These are phyloP conservation scores for Takifugu ocellatus DNA, from an alignment of 2,797 vertebrate genomes.

Conservation along the genomic window DNA sequence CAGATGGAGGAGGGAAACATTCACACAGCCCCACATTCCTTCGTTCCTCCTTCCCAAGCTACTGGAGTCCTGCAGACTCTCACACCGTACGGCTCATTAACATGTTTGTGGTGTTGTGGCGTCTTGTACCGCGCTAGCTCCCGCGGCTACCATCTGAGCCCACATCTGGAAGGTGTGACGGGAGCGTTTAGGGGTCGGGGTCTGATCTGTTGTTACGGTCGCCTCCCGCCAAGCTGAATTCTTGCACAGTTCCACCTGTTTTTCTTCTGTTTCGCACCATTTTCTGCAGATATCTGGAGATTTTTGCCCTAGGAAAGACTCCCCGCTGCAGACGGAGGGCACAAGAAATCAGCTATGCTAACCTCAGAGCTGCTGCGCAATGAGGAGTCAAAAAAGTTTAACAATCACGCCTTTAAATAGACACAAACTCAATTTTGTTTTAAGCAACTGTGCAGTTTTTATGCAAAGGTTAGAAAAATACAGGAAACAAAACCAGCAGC, in stretches of 20 bases:
- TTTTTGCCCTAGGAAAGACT: neutral
- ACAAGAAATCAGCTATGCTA: neutral
- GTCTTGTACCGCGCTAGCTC: neutral
- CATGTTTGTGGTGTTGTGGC: conserved; percentile 19
- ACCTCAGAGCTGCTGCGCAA: neutral
- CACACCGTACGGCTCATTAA: conserved; percentile 30
- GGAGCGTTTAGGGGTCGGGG: conserved; percentile 20
- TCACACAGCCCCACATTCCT: conserved; percentile 20
- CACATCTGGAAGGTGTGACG: conserved; percentile 58
- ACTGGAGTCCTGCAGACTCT: neutral
- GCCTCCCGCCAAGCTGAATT: conserved; percentile 13
- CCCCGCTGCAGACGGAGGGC: conserved; percentile 11
- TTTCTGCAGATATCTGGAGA: too few relatives aligned
- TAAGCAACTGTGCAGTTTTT: too few relatives aligned
- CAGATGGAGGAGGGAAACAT: conserved; percentile 35
- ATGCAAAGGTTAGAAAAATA: neutral
- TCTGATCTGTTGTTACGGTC: conserved; percentile 10
- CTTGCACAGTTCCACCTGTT: conserved; percentile 9
- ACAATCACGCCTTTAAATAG: too few relatives aligned
- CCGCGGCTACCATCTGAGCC: conserved; percentile 5
- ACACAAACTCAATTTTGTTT: too few relatives aligned
- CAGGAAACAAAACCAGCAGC: neutral
- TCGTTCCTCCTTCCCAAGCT: conserved; percentile 24
- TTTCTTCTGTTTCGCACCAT: conserved; percentile 15
- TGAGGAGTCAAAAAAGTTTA: neutral